Evolutionary conservation across 2,113 vertebrate genomes (phyloP).

Genomic region (Nansenia antarctica): DNA sequence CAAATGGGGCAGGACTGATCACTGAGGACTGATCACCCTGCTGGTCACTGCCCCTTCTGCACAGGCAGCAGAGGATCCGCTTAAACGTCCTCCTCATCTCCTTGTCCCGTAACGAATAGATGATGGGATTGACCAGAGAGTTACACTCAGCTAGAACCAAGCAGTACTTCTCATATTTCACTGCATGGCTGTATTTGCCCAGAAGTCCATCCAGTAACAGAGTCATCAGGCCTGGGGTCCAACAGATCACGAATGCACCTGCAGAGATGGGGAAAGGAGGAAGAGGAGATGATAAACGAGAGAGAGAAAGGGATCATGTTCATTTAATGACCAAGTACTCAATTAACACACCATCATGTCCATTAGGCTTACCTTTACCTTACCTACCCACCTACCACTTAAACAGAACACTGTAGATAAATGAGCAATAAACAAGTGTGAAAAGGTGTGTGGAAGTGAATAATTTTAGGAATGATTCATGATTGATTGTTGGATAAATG

Average conservation of each 20-base stretch:
- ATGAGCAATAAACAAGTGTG: no score
- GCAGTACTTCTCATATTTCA: slow-evolving; percentile 87
- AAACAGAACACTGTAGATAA: not conserved
- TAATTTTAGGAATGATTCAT: no score
- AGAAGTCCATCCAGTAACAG: slow-evolving; percentile 85
- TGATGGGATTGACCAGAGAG: slow-evolving; percentile 88
- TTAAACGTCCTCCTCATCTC: slow-evolving; percentile 90
- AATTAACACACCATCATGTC: not conserved
- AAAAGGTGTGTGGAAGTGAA: no score
- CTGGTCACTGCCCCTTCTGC: slow-evolving; percentile 31
- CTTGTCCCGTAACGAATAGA: slow-evolving; percentile 85
- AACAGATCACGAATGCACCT: slow-evolving; percentile 94
- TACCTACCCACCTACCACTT: no score
- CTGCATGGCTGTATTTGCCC: slow-evolving; percentile 76
- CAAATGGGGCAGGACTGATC: no score
- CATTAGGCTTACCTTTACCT: not conserved
- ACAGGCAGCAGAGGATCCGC: slow-evolving; percentile 82
- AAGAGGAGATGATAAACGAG: not conserved
- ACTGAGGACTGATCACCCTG: slow-evolving; percentile 33
- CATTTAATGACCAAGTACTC: no score
- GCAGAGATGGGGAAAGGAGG: slow-evolving; percentile 23
- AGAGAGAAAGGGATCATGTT: not conserved
- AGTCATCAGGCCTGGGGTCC: slow-evolving; percentile 87
- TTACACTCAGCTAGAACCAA: slow-evolving; percentile 89
- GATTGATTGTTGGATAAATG: no score